phyloP scores from a whole-genome alignment of 2,113 vertebrate species.

The Cyprinodon tularosa region DNA sequence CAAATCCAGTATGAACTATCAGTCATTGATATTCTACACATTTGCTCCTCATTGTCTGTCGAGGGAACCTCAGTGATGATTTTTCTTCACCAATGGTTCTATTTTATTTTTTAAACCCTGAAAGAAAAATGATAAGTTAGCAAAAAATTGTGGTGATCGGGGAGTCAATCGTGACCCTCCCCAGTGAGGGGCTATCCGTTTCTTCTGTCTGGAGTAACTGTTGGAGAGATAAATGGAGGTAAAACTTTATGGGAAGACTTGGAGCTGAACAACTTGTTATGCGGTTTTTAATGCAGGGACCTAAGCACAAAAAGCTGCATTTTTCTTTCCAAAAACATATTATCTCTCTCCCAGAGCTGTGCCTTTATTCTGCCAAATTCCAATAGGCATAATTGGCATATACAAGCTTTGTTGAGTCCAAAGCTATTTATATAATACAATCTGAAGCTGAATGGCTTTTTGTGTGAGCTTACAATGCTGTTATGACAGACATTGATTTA shows the following conservation, averaged over 20 bases:
- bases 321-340: slow-evolving; percentile 63
- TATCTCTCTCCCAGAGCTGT: slow-evolving; percentile 58
- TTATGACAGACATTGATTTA: slow-evolving; percentile 58
- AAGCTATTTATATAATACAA: slow-evolving; percentile 65
- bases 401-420: slow-evolving; percentile 46
- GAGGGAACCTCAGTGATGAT: slow-evolving; percentile 62
- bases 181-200: slow-evolving; percentile 55
- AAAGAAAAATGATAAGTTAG: slow-evolving; percentile 32
- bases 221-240: neutral
- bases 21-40: slow-evolving; percentile 79
- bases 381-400: slow-evolving; percentile 64
- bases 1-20: slow-evolving; percentile 79
- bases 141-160: slow-evolving; percentile 20
- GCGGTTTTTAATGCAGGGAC: slow-evolving; percentile 38
- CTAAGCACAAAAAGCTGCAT: slow-evolving; percentile 39
- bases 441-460: slow-evolving; percentile 64
- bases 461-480: slow-evolving; percentile 62
- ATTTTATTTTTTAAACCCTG: slow-evolving; percentile 49
- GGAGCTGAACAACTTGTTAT: slow-evolving; percentile 45
- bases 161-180: slow-evolving; percentile 59
- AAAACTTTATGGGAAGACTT: slow-evolving; percentile 14
- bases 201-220: slow-evolving; percentile 47
- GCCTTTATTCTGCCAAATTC: slow-evolving; percentile 64
- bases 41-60: slow-evolving; percentile 70
- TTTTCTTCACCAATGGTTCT: slow-evolving; percentile 76